A percentile compares a stretch with the other conserved stretches of the same genome.
phyloP scores from a whole-genome alignment of 1,140 invertebrate species.

The Cyclina sinensis region DNA sequence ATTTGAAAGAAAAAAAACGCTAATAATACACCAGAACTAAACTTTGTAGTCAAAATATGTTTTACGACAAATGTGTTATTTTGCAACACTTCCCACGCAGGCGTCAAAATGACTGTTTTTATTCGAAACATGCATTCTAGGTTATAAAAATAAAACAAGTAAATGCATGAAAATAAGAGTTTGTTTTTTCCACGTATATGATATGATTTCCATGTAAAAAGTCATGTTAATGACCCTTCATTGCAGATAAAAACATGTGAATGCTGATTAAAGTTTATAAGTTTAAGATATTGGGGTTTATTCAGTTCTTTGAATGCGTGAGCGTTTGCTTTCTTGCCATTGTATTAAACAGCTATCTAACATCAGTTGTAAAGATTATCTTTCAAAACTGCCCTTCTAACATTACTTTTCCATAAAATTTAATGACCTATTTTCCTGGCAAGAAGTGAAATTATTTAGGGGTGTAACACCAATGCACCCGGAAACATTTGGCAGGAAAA shows the following conservation, averaged over 20 bases:
- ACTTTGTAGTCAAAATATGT: no score
- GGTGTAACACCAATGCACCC: background rate
- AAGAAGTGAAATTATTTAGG: background rate
- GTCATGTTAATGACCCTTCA: no score
- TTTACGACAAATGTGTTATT: background rate
- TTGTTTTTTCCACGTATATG: no score
- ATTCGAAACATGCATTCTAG: background rate
- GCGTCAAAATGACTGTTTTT: background rate
- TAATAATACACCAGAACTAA: no score
- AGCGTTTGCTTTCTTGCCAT: background rate
- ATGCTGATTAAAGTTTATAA: no score
- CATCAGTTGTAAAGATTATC: background rate
- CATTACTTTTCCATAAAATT: background rate
- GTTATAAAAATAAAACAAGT: background rate
- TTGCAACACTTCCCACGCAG: slow-evolving; percentile 7
- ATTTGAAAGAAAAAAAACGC: no score
- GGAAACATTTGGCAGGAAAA: no score
- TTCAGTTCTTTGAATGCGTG: background rate
- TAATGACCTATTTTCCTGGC: background rate
- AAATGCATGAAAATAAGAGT: no score
- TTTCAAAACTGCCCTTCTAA: background rate
- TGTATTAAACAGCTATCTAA: background rate
- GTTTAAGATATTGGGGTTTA: background rate
- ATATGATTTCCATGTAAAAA: no score
- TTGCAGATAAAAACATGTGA: no score